Conservation (phyloP, 2,113 vertebrate genomes). For the chimpanzee (Pan troglodytes) region NHGRI_mPanTro3-v2.1_pri NC_072409.2:99621501-99622000, state of each 20-base stretch:
- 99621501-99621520: background rate
- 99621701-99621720: background rate
- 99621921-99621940: background rate
- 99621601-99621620: accelerated
- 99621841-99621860: conserved; percentile 37
- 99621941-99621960: background rate
- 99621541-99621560: background rate
- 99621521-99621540: background rate
- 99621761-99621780: conserved; percentile 51
- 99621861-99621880: conserved; percentile 55
- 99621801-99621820: conserved; percentile 57
- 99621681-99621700: background rate
- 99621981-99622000: background rate
- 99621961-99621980: background rate
- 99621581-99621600: background rate
- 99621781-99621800: conserved; percentile 67
- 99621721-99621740: background rate
- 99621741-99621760: conserved; percentile 67
- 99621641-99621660: background rate
- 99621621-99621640: background rate
- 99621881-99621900: conserved; percentile 23
- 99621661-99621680: background rate
- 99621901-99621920: background rate
- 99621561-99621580: background rate
- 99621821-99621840: conserved; percentile 60